Base-by-base conservation (phyloP, 2,797 vertebrate genomes). In the Rousettus madagascariensis region DNA sequence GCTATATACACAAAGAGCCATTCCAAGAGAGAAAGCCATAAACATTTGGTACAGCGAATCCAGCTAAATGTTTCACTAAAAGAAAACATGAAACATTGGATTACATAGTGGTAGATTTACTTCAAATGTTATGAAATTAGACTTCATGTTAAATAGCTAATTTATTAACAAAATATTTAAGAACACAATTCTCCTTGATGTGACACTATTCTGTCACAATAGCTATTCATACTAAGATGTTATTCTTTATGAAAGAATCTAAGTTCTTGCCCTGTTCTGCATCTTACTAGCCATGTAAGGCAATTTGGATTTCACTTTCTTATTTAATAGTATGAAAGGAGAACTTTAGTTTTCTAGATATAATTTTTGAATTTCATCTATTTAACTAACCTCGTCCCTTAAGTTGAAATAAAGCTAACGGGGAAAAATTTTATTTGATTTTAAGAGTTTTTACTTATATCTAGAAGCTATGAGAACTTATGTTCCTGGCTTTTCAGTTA, bases 381-480 rank as follows among this genome's bases (percentile, higher is more conserved):
- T 59, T 92, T 91, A 96, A 92, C n/a, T 69, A 86, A 91, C 7
- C 22, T 59, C 59, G 24, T 71, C 19, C 38, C n/a, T 85, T 80
- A 28, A 57, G 38, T 9, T 95, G 80, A 95, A 93, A 86, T 89
- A 49, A 89, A 94, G 36, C 41, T 91, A 96, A 86, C 6, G 61
- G 43, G 30, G 13, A 69, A 68, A 38, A 41, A 16, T 19, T n/a
- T 46, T 16, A 74, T 57, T 78, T 66, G 30, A 71, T 72, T 91
- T 95, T 63, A 84, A 84, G 49, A 68, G 20, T 36, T 71, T 96
- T 79, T 53, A 89, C 6, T 28, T 13, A n/a, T n/a, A 80, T 30
- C 8, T 2, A 84, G 75, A 75, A 59, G 16, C 11, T 65, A 74
- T 53, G 16, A 63, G 13, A 92, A 95, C 6, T 0, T 46, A 59